Conservation (phyloP, 2,888 invertebrate genomes). For the Volucella inflata region DNA sequence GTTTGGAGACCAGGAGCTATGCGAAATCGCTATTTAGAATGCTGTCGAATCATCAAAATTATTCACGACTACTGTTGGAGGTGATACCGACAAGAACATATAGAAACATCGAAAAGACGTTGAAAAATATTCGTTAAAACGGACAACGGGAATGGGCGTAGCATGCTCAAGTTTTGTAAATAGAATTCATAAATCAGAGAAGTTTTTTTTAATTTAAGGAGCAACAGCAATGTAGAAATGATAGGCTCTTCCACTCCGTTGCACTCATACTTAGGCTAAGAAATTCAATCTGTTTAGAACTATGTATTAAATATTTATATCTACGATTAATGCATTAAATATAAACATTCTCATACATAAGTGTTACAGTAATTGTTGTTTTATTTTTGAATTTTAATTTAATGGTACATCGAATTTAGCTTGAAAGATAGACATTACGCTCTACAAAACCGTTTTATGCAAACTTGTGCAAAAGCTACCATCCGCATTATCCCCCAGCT, state of each 20-base stretch:
- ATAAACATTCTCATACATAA: constrained; percentile 5
- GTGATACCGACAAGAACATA: constrained; percentile 91
- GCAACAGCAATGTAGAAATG: constrained; percentile 8
- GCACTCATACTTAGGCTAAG: constrained; percentile 26
- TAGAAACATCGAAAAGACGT: constrained; percentile 92
- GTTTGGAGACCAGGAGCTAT: constrained; percentile 92
- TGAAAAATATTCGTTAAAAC: constrained; percentile 83
- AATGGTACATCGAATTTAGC: background rate
- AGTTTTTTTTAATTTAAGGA: background rate
- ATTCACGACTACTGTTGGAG: constrained; percentile 90
- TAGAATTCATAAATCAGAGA: constrained; percentile 22
- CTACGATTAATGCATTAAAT: constrained; percentile 36
- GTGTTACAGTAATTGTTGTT: constrained; percentile 30
- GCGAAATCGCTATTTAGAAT: constrained; percentile 91
- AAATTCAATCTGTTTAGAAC: background rate
- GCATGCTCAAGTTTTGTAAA: constrained; percentile 46
- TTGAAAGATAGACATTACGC: background rate
- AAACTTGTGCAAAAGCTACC: no score
- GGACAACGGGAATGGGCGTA: background rate
- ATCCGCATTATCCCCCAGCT: no score
- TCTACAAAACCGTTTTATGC: no score
- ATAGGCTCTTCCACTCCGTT: constrained; percentile 44
- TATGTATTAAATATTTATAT: constrained; percentile 25
- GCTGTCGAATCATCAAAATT: constrained; percentile 89
- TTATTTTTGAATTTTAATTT: background rate